Base-by-base conservation (phyloP, 2,888 invertebrate species). In the Nesidiocoris tenuis region DNA sequence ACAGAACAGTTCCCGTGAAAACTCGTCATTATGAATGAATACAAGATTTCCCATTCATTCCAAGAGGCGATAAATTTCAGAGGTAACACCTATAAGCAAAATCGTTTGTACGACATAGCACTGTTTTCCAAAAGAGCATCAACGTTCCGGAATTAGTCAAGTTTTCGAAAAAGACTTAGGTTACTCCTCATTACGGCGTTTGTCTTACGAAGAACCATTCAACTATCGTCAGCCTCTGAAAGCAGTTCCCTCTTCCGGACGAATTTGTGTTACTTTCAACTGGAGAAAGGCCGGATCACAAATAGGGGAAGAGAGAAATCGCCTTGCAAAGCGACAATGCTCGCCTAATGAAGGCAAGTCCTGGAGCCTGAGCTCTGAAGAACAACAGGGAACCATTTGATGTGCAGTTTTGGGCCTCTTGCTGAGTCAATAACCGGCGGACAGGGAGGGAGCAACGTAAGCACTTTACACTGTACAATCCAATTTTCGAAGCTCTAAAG, bases 371-470 rank as follows among this genome's bases (percentile, higher is more conserved):
- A n/a, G n/a, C n/a, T 25, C 72, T 61, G 61, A 61, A 72, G 72
- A 70, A 72, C 72, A 72, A 72, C 72, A 63, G 72, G 61, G 21
- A 72, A 72, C 63, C 72, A 72, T 72, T 72, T 72, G 72, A 72
- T 61, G 72, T 72, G 72, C 72, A 72, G 72, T 72, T 72, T 72
- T 72, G 72, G 72, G 72, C 61, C 72, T 72, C 72, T 72, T 72
- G 72, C 72, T 72, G 72, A 72, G 72, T 72, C 72, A 72, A 72
- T 72, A 72, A 70, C 59, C 70, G 61, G 39, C 39, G 12, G 12
- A 39, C 5, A 39, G 61, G 61, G n/a, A 18, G 5, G 0, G 72
- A 25, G 63, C 72, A 72, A 39, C 72, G 72, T 39, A 72, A 72
- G 72, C 72, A 61, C 63, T 72, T 72, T 72, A 39, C 63, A 19